These are phyloP conservation scores for Dendrophyllia cribrosa DNA, from an alignment of 64 coral and sea anemone genomes.

Conservation along the genomic window DNA sequence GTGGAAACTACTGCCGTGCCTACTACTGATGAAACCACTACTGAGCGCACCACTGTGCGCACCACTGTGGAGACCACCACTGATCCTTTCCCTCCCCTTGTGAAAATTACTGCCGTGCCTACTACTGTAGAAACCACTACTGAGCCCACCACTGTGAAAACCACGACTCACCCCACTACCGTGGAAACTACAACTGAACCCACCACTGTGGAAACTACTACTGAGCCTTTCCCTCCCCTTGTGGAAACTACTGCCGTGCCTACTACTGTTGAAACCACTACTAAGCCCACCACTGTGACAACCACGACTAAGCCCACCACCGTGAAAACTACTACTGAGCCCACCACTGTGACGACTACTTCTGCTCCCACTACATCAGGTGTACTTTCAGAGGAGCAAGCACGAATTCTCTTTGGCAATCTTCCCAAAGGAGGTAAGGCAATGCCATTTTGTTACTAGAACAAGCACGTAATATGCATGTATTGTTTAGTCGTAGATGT, in stretches of 20 bases:
- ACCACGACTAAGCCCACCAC: background rate
- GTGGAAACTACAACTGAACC: background rate
- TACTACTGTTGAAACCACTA: background rate
- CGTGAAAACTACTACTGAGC: background rate
- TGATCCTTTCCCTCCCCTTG: background rate
- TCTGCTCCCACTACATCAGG: background rate
- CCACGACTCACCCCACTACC: background rate
- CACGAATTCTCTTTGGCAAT: slow-evolving; percentile 8
- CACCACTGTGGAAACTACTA: background rate
- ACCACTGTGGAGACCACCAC: background rate
- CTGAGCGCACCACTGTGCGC: background rate
- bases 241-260: background rate
- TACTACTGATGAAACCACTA: background rate
- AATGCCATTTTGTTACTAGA: background rate
- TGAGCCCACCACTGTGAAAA: background rate
- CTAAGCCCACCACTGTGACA: background rate
- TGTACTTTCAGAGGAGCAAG: background rate
- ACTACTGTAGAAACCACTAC: background rate
- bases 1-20: background rate
- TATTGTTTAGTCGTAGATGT: too few relatives aligned
- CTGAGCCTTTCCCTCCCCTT: background rate
- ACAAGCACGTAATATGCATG: too few relatives aligned
- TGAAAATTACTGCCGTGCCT: background rate
- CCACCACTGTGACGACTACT: slow-evolving; percentile 12
- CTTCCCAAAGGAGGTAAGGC: slow-evolving; percentile 28